phyloP scores from a whole-genome alignment of 2,113 vertebrate species.

The sheep (Ovis aries) region ARS-UI_Ramb_v3.0 NC_056065.1:47982001-47982500 shows the following conservation, averaged over 20 bases:
- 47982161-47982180: not conserved
- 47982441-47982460: not conserved
- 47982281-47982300: not conserved
- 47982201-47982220: not conserved
- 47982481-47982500: not conserved
- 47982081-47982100: not conserved
- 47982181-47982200: not conserved
- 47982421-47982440: not conserved
- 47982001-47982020: not conserved
- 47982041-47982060: not conserved
- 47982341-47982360: not conserved
- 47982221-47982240: not conserved
- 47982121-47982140: too few species aligned
- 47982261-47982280: not conserved
- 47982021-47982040: rapidly evolving
- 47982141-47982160: not conserved
- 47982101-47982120: rapidly evolving
- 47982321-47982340: rapidly evolving
- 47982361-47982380: not conserved
- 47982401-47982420: not conserved
- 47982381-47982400: not conserved
- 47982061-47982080: not conserved
- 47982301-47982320: not conserved
- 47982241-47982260: not conserved
- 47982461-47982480: not conserved